Percentiles rank a stretch among this genome's conserved stretches.
Conservation (phyloP, 2,888 invertebrate genomes). For the Lithophane socia region DNA sequence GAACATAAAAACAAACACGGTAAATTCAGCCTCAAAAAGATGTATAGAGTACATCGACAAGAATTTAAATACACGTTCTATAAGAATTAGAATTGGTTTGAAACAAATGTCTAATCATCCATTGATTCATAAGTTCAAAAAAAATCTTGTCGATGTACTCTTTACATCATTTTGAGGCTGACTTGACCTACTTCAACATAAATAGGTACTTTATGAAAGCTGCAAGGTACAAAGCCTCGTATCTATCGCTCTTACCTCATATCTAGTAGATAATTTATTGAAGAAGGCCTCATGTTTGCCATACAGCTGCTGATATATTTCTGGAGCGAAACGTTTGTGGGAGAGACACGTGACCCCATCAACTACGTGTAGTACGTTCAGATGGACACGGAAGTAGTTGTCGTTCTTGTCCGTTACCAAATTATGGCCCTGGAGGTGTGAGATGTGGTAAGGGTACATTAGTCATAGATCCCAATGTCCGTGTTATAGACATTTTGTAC, state of each 20-base stretch:
- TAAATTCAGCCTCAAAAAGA: neutral
- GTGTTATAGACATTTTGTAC: too few relatives aligned
- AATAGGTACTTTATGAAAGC: neutral
- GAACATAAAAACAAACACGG: neutral
- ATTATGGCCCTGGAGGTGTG: constrained; percentile 88
- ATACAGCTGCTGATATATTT: constrained; percentile 91
- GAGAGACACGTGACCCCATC: constrained; percentile 91
- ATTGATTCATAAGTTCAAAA: too few relatives aligned
- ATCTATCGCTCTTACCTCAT: constrained; percentile 81
- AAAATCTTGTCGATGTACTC: too few relatives aligned
- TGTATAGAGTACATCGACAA: neutral
- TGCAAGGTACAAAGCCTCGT: neutral
- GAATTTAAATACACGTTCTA: too few relatives aligned
- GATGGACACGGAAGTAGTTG: constrained; percentile 91
- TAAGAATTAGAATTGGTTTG: too few relatives aligned
- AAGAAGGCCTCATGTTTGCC: constrained; percentile 94
- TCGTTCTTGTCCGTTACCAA: constrained; percentile 90
- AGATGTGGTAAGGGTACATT: neutral
- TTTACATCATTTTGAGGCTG: neutral
- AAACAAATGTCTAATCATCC: too few relatives aligned
- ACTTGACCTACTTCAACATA: neutral
- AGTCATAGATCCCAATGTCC: too few relatives aligned
- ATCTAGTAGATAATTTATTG: constrained; percentile 92
- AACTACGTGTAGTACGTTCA: constrained; percentile 90
- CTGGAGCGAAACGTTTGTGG: constrained; percentile 88